Evolutionary conservation across 1,140 invertebrate genomes (phyloP).

Genomic region (Drosophila chauvacae): DNA sequence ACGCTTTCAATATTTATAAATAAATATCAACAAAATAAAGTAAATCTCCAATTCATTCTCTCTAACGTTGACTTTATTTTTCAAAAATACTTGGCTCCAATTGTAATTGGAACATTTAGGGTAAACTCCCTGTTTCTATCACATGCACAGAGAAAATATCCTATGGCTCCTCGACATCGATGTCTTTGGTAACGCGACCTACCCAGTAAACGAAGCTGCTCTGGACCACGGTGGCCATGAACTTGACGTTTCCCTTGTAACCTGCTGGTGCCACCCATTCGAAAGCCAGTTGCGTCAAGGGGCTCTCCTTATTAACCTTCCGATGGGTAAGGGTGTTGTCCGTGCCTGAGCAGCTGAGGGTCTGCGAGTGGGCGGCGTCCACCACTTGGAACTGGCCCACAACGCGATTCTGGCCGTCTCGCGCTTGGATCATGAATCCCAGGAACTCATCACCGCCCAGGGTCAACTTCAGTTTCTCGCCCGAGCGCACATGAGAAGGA

Average conservation of each 20-base stretch:
- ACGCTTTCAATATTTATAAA: not conserved
- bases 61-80: conserved; percentile 56
- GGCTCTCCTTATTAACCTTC: conserved; percentile 68
- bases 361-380: conserved; percentile 65
- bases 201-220: conserved; percentile 85
- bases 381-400: conserved; percentile 71
- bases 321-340: conserved; percentile 83
- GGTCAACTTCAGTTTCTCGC: conserved; percentile 58
- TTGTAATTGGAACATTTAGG: conserved; percentile 14
- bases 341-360: conserved; percentile 59
- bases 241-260: conserved; percentile 81
- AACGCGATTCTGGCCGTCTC: conserved; percentile 70
- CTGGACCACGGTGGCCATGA: conserved; percentile 84
- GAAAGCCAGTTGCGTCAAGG: conserved; percentile 54
- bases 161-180: conserved; percentile 65
- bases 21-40: not conserved
- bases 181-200: conserved; percentile 72
- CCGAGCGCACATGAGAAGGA: conserved; percentile 45
- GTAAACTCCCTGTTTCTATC: conserved; percentile 49
- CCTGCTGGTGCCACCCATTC: conserved; percentile 82
- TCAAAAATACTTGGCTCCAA: conserved; percentile 66
- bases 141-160: conserved; percentile 45
- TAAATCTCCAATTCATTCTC: not conserved
- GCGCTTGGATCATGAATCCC: conserved; percentile 77
- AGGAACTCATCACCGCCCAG: conserved; percentile 70